Evolutionary conservation across 2,113 vertebrate genomes (phyloP).

Genomic region (Rhinichthys klamathensis): DNA sequence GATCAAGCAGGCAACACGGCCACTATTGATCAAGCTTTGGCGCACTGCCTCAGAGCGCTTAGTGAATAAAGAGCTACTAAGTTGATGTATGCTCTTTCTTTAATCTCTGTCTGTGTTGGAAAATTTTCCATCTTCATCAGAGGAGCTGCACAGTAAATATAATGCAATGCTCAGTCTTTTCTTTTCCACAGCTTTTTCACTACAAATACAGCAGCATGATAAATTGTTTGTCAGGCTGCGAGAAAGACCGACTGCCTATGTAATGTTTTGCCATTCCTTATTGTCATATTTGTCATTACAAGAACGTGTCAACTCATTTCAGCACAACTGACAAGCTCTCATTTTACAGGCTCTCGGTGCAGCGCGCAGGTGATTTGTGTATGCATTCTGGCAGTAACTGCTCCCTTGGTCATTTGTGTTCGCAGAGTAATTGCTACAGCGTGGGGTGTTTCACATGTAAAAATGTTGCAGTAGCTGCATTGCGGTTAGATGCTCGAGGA

Average conservation of each 20-base stretch:
- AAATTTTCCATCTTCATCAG: conserved; percentile 39
- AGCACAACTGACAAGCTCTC: conserved; percentile 48
- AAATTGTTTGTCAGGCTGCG: conserved; percentile 41
- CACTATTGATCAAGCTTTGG: conserved; percentile 39
- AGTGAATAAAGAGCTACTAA: not conserved
- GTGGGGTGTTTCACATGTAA: conserved; percentile 27
- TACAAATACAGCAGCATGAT: conserved; percentile 26
- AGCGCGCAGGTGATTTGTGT: conserved; percentile 45
- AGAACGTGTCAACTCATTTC: conserved; percentile 45
- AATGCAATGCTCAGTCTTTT: not conserved
- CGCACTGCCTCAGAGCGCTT: not conserved
- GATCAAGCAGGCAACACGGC: conserved; percentile 23
- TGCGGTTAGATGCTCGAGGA: conserved; percentile 14
- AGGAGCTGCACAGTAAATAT: conserved; percentile 6
- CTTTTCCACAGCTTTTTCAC: conserved; percentile 1
- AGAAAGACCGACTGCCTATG: conserved; percentile 42
- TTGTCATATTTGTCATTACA: conserved; percentile 51
- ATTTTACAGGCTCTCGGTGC: conserved; percentile 38
- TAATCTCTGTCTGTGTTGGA: conserved; percentile 8
- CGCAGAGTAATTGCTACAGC: conserved; percentile 33
- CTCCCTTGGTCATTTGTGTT: conserved; percentile 47
- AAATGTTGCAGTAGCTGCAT: conserved; percentile 34
- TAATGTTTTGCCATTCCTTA: conserved; percentile 49
- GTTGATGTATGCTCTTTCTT: conserved; percentile 21
- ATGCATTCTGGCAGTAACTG: conserved; percentile 44